Conservation (phyloP, 2,797 vertebrate genomes). For the Ciconia nigra region DNA sequence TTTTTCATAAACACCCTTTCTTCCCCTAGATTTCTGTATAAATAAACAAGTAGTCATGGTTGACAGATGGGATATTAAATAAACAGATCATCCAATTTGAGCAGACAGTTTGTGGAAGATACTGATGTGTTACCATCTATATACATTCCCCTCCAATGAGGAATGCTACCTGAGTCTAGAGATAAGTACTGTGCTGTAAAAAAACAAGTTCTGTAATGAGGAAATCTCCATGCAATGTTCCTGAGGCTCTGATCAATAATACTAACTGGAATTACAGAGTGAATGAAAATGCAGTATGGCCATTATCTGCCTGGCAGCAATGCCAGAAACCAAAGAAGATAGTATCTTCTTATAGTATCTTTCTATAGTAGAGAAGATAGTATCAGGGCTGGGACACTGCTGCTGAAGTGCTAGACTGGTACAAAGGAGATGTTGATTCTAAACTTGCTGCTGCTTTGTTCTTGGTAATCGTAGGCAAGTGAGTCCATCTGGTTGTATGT, state of each 20-base stretch:
- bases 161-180: not conserved
- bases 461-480: not conserved
- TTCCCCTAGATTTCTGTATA: not conserved
- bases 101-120: not conserved
- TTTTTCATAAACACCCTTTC: not conserved
- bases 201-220: not conserved
- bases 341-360: too few species aligned
- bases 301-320: not conserved
- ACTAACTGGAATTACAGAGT: not conserved
- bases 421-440: not conserved
- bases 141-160: not conserved
- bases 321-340: not conserved
- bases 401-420: not conserved
- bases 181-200: not conserved
- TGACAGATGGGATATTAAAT: not conserved
- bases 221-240: not conserved
- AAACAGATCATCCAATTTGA: not conserved
- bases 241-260: not conserved
- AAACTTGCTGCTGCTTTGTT: not conserved
- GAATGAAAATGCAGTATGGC: not conserved
- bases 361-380: not conserved
- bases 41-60: not conserved
- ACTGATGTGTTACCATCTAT: not conserved
- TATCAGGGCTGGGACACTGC: not conserved
- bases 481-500: not conserved